Base-by-base conservation (phyloP, 2,797 vertebrate species). In the Pipistrellus nathusii region DNA sequence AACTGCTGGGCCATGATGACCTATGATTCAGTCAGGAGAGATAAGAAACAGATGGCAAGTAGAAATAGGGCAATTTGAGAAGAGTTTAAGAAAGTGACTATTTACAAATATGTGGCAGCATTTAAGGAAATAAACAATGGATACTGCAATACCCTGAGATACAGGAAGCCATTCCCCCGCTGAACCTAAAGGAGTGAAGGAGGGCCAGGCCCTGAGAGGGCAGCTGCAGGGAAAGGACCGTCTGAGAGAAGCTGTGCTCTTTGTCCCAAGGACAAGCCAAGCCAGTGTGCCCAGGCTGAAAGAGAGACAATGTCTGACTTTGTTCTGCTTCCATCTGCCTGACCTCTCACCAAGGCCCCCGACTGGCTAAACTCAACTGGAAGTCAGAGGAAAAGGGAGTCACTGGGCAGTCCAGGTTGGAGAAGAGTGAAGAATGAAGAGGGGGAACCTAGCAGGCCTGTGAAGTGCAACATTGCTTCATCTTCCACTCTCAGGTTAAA, bases 51-150 rank as follows among this genome's bases (percentile, higher is more conserved):
- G 5, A 93, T 38, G 53, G n/a, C 72, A 88, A 7, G 2, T 51
- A 17, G 68, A 89, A 83, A 44, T 1, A 46, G 14, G 20, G 30
- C 32, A 59, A 77, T 15, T 30, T 27, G 32, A 53, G 57, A 91
- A 64, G 23, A 90, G 27, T 44, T 84, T 84, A 73, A 53, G 62
- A 91, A 87, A 83, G 27, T 6, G 8, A 7, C 46, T 81, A 76
- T 59, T 83, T 66, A 72, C 5, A 86, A 48, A 66, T 57, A 72
- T 6, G n/a, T 55, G 4, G 41, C 41, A 86, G 59, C 7, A 5
- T 73, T 84, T 64, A 84, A 78, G 48, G 57, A 73, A 77, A 95
- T 8, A 21, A 73, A n/a, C n/a, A 89, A 76, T 25, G 30, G 69
- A 62, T 73, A 35, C 5, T n/a, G 57, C 53, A 89, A 18, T n/a